Evolutionary conservation across 2,113 vertebrate genomes (phyloP).

Genomic region (Nothoprocta pentlandii): DNA sequence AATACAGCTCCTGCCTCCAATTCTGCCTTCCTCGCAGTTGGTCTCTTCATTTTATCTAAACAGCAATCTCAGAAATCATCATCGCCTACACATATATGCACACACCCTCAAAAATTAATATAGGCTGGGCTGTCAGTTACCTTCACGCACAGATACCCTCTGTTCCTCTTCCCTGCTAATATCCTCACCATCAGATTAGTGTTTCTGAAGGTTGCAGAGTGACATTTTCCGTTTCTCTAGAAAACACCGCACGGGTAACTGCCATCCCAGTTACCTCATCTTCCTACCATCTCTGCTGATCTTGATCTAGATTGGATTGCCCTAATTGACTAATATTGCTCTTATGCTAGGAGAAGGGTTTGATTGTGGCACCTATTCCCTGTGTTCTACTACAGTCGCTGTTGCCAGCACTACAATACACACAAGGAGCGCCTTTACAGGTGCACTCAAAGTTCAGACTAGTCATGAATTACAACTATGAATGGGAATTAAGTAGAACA

Average conservation of each 20-base stretch:
- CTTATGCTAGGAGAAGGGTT: not conserved
- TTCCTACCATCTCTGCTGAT: not conserved
- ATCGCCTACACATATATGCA: not conserved
- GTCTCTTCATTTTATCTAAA: constrained; percentile 3
- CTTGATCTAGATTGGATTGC: not conserved
- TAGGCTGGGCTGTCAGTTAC: constrained; percentile 43
- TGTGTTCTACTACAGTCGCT: not conserved
- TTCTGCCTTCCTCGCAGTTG: not conserved
- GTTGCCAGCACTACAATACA: constrained; percentile 43
- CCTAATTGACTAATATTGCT: constrained; percentile 12
- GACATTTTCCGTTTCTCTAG: constrained; percentile 28
- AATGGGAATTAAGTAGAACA: constrained; percentile 63
- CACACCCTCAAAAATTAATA: constrained; percentile 21
- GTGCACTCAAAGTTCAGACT: constrained; percentile 68
- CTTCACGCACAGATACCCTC: not conserved
- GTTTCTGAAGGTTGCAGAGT: constrained; percentile 6
- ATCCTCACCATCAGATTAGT: not conserved
- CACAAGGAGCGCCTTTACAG: constrained; percentile 55
- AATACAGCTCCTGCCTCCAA: not conserved
- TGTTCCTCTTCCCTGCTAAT: constrained; percentile 6
- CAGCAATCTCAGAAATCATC: constrained; percentile 35
- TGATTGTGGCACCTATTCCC: not conserved
- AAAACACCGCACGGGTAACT: not conserved
- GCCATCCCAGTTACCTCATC: constrained; percentile 17
- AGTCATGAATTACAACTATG: constrained; percentile 50